Evolutionary conservation across 2,888 invertebrate species (phyloP), one percentile per base, ranked within the genome.

Genomic region (Ferrisia virgata): DNA sequence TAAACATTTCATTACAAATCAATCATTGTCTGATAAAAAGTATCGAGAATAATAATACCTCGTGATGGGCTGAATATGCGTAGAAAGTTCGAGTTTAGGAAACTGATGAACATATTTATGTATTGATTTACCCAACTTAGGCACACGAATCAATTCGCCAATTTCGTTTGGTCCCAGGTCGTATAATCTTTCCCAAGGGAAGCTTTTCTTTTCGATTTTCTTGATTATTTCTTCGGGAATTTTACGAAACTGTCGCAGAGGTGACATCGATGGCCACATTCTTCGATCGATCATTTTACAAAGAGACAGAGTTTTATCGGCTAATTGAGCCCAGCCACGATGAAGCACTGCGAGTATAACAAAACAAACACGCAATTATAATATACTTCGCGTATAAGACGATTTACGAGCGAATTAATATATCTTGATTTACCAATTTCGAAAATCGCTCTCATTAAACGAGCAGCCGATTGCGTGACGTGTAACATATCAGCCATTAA

Each of bases 191-290:
- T 96, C 95, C 96, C 96, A 96, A 0, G 96, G 95, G 88, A 96
- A 95, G 88, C 95, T 95, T 87, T 99, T 99, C 92, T 99, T 99
- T 88, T 99, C 99, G 33, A 99, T 93, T 88, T 99, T 98, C 88
- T 97, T 96, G 9, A 99, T 94, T 22, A 96, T 94, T 90, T 98
- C 98, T 88, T 97, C 97, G 0, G 97, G 99, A 93, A 98, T 97
- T 89, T 98, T 99, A 86, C 95, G 92, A 88, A 99, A 99, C 89
- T 99, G 99, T 15, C 99, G 90, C 15, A 99, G 90, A 1, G 99
- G 99, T 1, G 97, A 98, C 98, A 99, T 98, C 0, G 98, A 98
- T 89, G 99, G 98, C 99, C 99, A 99, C 98, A 99, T 98, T 40
- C 99, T 91, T 0, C 97, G 92, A 88, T 99, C 98, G 85, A 99